Conservation (phyloP, 2,888 invertebrate species). For the Trichopoda pennipes region DNA sequence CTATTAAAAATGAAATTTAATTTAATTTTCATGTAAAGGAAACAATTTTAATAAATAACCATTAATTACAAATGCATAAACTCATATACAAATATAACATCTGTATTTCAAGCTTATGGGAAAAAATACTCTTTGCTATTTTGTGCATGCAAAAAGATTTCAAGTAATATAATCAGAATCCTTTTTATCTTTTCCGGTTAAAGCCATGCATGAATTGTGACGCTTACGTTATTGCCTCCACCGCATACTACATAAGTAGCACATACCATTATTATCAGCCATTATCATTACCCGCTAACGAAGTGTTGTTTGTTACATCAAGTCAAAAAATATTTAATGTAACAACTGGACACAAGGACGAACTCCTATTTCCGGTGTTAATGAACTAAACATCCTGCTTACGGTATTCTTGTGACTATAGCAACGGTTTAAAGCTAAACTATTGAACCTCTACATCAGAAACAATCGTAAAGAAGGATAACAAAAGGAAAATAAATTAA, state of each 20-base stretch:
- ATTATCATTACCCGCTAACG: constrained; percentile 46
- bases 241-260: constrained; percentile 16
- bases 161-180: constrained; percentile 59
- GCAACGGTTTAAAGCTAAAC: constrained; percentile 57
- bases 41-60: constrained; percentile 38
- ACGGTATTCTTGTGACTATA: constrained; percentile 38
- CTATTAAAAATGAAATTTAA: neutral
- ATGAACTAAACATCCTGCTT: constrained; percentile 71
- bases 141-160: constrained; percentile 49
- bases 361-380: constrained; percentile 71
- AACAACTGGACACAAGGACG: constrained; percentile 54
- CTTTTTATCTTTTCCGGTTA: constrained; percentile 64
- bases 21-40: constrained; percentile 16
- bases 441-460: constrained; percentile 52
- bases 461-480: constrained; percentile 11
- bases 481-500: constrained; percentile 48
- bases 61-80: constrained; percentile 35
- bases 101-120: constrained; percentile 20
- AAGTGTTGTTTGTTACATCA: neutral
- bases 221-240: constrained; percentile 32
- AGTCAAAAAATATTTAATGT: constrained; percentile 34
- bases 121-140: constrained; percentile 10
- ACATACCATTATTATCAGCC: constrained; percentile 15
- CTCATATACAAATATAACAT: constrained; percentile 12
- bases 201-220: constrained; percentile 62